Evolutionary conservation across 2,888 invertebrate species (phyloP).

Genomic region (Pachycephus smyrnensis): DNA sequence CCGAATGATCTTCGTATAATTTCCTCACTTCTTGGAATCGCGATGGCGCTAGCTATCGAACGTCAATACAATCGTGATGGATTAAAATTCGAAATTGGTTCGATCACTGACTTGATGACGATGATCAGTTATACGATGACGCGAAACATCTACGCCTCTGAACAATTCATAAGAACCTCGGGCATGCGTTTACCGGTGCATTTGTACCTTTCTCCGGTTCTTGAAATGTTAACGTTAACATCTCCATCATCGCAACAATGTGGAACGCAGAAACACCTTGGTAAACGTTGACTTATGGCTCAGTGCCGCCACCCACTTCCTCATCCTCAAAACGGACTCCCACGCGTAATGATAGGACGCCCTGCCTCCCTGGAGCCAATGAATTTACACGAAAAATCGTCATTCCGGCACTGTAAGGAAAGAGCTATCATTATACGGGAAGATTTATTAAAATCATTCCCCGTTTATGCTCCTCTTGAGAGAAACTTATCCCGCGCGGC

Average conservation of each 20-base stretch:
- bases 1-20: background rate
- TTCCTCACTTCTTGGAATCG: background rate
- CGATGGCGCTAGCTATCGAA: background rate
- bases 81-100: background rate
- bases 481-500: background rate
- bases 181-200: constrained; percentile 24
- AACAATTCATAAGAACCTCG: background rate
- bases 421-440: constrained; percentile 39
- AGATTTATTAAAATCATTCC: constrained; percentile 47
- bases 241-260: constrained; percentile 51
- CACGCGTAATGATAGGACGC: constrained; percentile 35
- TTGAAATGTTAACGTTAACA: constrained; percentile 51
- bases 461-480: constrained; percentile 1
- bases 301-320: constrained; percentile 53
- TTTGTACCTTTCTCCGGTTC: constrained; percentile 51
- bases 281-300: constrained; percentile 54
- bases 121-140: background rate
- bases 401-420: constrained; percentile 6
- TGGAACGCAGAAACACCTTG: constrained; percentile 34
- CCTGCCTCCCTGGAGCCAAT: constrained; percentile 33
- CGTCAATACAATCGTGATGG: background rate
- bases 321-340: constrained; percentile 49
- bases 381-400: constrained; percentile 25
- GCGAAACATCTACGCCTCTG: background rate
- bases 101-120: background rate